phyloP scores from a whole-genome alignment of 2,113 vertebrate genomes.

The Mastomys coucha region DNA sequence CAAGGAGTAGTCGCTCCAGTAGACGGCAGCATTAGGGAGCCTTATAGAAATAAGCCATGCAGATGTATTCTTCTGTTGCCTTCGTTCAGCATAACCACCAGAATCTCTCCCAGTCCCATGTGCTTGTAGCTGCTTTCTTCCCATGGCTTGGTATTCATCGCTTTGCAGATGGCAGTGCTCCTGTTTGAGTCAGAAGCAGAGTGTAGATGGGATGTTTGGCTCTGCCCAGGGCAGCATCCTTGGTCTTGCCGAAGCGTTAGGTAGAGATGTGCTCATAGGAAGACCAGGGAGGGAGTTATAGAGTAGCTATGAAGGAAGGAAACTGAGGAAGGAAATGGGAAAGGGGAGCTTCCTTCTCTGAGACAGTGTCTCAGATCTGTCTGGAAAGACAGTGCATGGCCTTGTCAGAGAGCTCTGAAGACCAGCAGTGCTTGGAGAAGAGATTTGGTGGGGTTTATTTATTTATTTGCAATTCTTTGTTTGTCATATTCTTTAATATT shows the following conservation, averaged over 20 bases:
- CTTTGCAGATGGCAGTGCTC: rapidly evolving
- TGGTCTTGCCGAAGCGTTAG: neutral
- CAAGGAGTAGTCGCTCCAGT: too few relatives aligned
- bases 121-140: neutral
- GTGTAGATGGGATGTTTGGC: neutral
- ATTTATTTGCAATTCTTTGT: neutral
- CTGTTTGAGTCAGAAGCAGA: neutral
- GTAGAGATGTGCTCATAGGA: neutral
- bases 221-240: neutral
- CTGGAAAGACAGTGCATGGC: neutral
- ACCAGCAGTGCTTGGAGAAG: neutral
- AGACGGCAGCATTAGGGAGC: too few relatives aligned
- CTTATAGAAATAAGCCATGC: neutral
- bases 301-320: neutral
- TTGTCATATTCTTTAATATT: too few relatives aligned
- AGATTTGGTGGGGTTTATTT: neutral
- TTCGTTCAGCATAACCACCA: neutral
- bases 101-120: rapidly evolving
- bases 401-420: neutral
- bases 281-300: rapidly evolving
- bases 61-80: too few relatives aligned
- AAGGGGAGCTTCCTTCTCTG: neutral
- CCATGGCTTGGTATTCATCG: too few relatives aligned
- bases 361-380: neutral
- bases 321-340: neutral